Percentiles rank a stretch among this genome's conserved stretches.
These are phyloP conservation scores for Danio rerio DNA, from an alignment of 2,113 vertebrate genomes.

Conservation along the genomic window DNA sequence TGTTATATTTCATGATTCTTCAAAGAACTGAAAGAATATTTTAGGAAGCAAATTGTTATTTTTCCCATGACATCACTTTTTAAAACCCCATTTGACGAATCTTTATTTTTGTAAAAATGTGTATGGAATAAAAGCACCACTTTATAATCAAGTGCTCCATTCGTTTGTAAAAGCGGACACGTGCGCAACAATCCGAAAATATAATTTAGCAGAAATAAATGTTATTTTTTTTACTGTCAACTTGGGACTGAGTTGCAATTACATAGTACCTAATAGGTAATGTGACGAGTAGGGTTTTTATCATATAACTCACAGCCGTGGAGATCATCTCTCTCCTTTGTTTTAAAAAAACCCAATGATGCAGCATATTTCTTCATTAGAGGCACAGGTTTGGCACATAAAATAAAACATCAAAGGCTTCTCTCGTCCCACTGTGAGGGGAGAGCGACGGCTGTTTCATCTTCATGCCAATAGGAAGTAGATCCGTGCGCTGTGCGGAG, in stretches of 20 bases:
- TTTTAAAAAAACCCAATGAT: not conserved
- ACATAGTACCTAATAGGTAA: not conserved
- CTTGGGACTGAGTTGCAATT: not conserved
- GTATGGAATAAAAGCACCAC: too few species aligned
- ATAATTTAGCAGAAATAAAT: too few species aligned
- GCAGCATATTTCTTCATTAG: slow-evolving; percentile 34
- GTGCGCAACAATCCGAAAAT: too few species aligned
- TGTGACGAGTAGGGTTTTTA: not conserved
- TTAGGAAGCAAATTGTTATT: too few species aligned
- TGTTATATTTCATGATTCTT: too few species aligned
- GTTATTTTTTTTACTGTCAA: not conserved
- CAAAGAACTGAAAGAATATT: too few species aligned
- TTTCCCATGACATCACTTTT: too few species aligned
- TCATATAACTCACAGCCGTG: not conserved
- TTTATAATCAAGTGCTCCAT: too few species aligned
- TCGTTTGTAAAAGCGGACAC: too few species aligned
- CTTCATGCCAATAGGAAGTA: slow-evolving; percentile 73
- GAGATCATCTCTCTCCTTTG: not conserved
- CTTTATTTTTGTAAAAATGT: too few species aligned
- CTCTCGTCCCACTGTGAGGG: slow-evolving; percentile 6
- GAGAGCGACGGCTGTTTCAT: slow-evolving; percentile 44
- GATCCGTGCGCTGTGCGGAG: slow-evolving; percentile 80
- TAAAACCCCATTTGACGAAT: too few species aligned
- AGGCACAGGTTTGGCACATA: slow-evolving; percentile 2
- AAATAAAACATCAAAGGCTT: slow-evolving; percentile 30